Evolutionary conservation across 2,888 invertebrate species (phyloP), one percentile per base, ranked within the genome.

Genomic region (Leptura quadrifasciata): DNA sequence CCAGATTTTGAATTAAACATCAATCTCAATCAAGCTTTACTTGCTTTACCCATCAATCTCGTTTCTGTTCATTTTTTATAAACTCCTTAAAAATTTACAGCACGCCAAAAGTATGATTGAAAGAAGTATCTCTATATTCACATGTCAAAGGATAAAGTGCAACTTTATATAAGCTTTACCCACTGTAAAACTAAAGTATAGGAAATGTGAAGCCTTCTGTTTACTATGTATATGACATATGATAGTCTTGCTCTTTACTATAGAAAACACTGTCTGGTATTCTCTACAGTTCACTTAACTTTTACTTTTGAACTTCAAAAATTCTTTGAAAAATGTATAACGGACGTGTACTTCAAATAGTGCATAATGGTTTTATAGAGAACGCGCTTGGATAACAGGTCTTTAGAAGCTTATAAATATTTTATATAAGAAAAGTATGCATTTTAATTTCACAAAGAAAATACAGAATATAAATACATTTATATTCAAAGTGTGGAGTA

Each of bases 171-270:
- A 58, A 57, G 31, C 69, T 69, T 69, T 35, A 54, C 55, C 24
- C 24, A 65, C 52, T 65, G 65, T 47, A 65, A 24, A 65, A 57
- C 57, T 31, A 57, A 65, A 68, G 68, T 54, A 27, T 21, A 52
- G 65, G 65, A 47, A 58, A 69, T 69, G 35, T 69, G 70, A 71
- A 61, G 5, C 70, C 18, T 21, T 52, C 17, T 61, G 21, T 71
- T 71, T 71, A 71, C 61, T 52, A 52, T 21, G 39, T 47, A 61
- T 61, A 60, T 60, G 70, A 61, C 18, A 71, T 71, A 47, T 39
- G 61, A 71, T 69, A 71, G 60, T 71, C 70, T 18, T 71, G 61
- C 70, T 71, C 57, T 60, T 58, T 69, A 15, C 18, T 35, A 39
- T 57, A 47, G 18, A 39, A 69, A 58, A 69, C 58, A 21, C 15